A percentile compares a stretch with the other conserved stretches of the same genome.
These are phyloP conservation scores for Paralichthys olivaceus DNA, from an alignment of 2,113 vertebrate species.

Conservation along the genomic window DNA sequence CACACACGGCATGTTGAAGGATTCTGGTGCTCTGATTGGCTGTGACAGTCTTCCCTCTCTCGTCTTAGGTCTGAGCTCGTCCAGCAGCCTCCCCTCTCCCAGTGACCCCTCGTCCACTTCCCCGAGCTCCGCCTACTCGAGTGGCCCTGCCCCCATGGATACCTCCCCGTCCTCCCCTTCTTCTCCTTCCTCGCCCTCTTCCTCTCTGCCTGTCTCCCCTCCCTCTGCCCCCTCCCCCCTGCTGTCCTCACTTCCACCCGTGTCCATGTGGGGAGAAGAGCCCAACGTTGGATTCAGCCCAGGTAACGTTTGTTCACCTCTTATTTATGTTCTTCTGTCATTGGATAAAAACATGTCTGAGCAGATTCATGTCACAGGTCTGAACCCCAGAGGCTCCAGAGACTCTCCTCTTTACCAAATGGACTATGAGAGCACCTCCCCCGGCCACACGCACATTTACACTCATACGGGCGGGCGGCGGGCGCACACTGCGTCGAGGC, in stretches of 20 bases:
- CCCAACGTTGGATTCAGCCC: slow-evolving; percentile 24
- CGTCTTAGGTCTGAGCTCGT: slow-evolving; percentile 81
- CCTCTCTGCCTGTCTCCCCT: slow-evolving; percentile 58
- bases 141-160: slow-evolving; percentile 81
- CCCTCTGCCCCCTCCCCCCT: slow-evolving; percentile 62
- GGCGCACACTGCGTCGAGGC: slow-evolving; percentile 9
- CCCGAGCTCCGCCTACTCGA: slow-evolving; percentile 88
- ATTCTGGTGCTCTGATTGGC: slow-evolving; percentile 11
- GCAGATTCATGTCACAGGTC: slow-evolving; percentile 12
- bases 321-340: background rate
- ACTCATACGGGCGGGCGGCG: slow-evolving; percentile 1
- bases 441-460: background rate
- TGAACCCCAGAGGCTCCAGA: slow-evolving; percentile 26
- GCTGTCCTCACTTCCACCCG: slow-evolving; percentile 52
- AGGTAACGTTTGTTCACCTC: slow-evolving; percentile 24
- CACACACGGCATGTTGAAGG: background rate
- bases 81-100: slow-evolving; percentile 87
- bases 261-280: slow-evolving; percentile 60
- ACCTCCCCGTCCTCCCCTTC: slow-evolving; percentile 83
- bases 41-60: background rate
- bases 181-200: slow-evolving; percentile 72
- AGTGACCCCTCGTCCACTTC: slow-evolving; percentile 84
- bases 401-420: slow-evolving; percentile 75
- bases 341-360: background rate
- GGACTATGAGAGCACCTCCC: slow-evolving; percentile 78